Evolutionary conservation across 2,888 invertebrate species (phyloP), one percentile per base, ranked within the genome.

Genomic region (Tachina grossa): DNA sequence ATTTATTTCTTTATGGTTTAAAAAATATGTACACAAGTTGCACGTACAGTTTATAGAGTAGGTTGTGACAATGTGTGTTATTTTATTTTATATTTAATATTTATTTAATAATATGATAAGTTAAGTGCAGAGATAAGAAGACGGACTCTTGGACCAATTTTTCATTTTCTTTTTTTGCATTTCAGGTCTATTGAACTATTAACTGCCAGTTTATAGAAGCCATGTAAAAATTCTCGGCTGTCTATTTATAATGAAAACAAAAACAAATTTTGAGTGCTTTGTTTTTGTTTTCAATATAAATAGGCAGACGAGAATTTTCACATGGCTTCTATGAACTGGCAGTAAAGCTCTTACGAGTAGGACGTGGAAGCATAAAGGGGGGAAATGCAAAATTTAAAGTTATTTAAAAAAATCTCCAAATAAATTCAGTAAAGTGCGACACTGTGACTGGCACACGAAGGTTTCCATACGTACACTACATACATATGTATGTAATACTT

Each of bases 151-250:
- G 71, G 41, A 65, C 71, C 63, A 63, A 63, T 59, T 78, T 61
- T 78, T 43, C 53, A 53, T 47, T 14, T 59, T 49, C 49, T 22
- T n/a, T 9, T 45, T 22, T 9, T 45, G 31, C 31, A 31, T 31
- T 31, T 31, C 45, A 65, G 39, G 79, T 79, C 79, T 71, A 55
- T 79, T 79, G 71, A 79, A 79, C 79, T 71, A 55, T 5, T 45
- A n/a, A n/a, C n/a, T n/a, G n/a, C n/a, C n/a, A n/a, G n/a, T n/a
- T n/a, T n/a, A n/a, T n/a, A n/a, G n/a, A n/a, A n/a, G n/a, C n/a
- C n/a, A n/a, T n/a, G n/a, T n/a, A n/a, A n/a, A n/a, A n/a, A n/a
- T n/a, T n/a, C n/a, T n/a, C n/a, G n/a, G n/a, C n/a, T n/a, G n/a
- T n/a, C n/a, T n/a, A n/a, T n/a, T n/a, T n/a, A n/a, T n/a, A n/a